Percentiles rank a stretch among this genome's conserved stretches.
Evolutionary conservation across 2,797 vertebrate species (phyloP).

Genomic region (Ptychadena robeensis): DNA sequence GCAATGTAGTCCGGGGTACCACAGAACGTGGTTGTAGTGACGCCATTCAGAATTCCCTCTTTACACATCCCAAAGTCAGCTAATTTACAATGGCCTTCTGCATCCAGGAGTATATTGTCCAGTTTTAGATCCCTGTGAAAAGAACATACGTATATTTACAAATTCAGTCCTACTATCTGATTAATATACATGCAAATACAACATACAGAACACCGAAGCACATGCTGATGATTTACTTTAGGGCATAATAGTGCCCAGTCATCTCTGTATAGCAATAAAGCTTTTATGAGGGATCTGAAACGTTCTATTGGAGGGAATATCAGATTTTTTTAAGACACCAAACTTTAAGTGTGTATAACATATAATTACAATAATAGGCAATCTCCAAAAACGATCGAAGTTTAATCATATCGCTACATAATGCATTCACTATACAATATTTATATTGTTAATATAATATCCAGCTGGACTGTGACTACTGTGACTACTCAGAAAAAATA

Average conservation of each 20-base stretch:
- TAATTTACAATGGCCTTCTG: slow-evolving; percentile 95
- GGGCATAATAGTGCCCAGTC: too few relatives aligned
- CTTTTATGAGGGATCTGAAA: neutral
- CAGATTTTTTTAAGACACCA: neutral
- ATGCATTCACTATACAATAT: too few relatives aligned
- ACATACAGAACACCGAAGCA: too few relatives aligned
- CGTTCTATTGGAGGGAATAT: neutral
- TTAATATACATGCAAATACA: too few relatives aligned
- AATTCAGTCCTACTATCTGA: too few relatives aligned
- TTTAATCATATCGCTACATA: too few relatives aligned
- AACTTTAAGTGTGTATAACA: too few relatives aligned
- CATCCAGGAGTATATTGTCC: slow-evolving; percentile 95
- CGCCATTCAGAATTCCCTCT: slow-evolving; percentile 91
- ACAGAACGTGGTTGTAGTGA: slow-evolving; percentile 94
- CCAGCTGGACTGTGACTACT: neutral
- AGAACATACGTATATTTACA: neutral
- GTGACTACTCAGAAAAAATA: neutral
- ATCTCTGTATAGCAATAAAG: too few relatives aligned
- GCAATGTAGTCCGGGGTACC: slow-evolving; percentile 97
- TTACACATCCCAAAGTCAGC: slow-evolving; percentile 98
- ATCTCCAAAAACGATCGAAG: too few relatives aligned
- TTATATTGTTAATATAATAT: too few relatives aligned
- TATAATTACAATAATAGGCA: too few relatives aligned
- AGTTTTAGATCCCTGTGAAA: slow-evolving; percentile 91
- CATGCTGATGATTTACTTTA: too few relatives aligned